Base-by-base conservation (phyloP, 2,797 vertebrate genomes). In the Tamandua tetradactyla region DNA sequence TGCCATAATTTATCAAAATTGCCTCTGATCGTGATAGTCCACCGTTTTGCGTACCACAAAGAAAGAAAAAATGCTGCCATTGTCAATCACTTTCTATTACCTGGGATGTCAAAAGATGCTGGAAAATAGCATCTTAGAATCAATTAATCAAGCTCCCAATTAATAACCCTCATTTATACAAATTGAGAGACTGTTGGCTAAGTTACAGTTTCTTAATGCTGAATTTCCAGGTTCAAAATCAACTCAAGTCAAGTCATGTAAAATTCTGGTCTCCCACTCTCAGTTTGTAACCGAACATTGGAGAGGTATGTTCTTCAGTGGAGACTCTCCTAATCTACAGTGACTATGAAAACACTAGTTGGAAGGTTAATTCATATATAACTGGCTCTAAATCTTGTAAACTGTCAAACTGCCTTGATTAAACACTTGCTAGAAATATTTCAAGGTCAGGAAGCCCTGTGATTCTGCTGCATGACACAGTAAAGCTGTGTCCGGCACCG, bases 341-440 rank as follows among this genome's bases (percentile, higher is more conserved):
- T 5, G 81, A 88, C 94, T 94, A 81, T 72, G 82, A 93, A 94
- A 95, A 93, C 92, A 88, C 85, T 92, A 17, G 27, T 89, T 91
- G 87, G 91, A 93, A 62, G 81, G 83, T 89, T 85, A 69, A 11
- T 88, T 92, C 88, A 90, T 91, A 74, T n/a, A 68, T 64, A 92
- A 80, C 90, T 90, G 93, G 72, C 79, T 96, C 47, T 97, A 95
- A 96, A 92, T 93, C 78, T 95, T 20, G 35, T 42, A 84, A 55
- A 61, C 88, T 96, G 96, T 90, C 94, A 93, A 93, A 93, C 23
- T 93, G 62, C 32, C 72, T 92, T 82, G 92, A 93, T 94, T 94
- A 96, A 96, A 92, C 90, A 94, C 94, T 95, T 81, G 80, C 85
- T 89, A 80, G 94, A 96, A 96, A 94, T 95, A 95, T 69, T 84